Base-by-base conservation (phyloP, 2,888 invertebrate species). In the Euclidia mi region DNA sequence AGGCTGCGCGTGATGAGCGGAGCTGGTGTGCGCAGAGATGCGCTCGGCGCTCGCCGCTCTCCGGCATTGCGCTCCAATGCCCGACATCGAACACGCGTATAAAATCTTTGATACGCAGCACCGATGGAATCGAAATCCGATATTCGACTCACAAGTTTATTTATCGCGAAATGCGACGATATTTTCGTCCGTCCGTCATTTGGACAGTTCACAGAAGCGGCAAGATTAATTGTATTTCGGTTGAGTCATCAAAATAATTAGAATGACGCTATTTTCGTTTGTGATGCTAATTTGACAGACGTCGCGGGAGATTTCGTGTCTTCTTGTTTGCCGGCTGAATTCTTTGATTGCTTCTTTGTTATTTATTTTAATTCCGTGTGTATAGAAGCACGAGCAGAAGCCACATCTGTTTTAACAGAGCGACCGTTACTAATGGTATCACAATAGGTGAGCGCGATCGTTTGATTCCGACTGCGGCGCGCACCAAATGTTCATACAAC, bases 191-290 rank as follows among this genome's bases (percentile, higher is more conserved):
- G 92, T 92, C 92, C 91, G 88, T 93, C 94, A 92, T 82, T 90
- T 81, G 81, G 93, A 94, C 94, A 94, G 94, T 94, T 94, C 94
- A 93, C 91, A 91, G 94, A 93, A 94, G 85, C 89, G 85, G 89
- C 89, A 91, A 94, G 94, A 94, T 94, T 94, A 93, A 94, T 94
- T 94, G 94, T 94, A 93, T 94, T 93, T 91, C 92, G 87, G 89
- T 93, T 94, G 94, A 94, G 91, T 94, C 94, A 94, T 94, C 94
- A 94, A 94, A 94, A 94, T 94, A 94, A 94, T 94, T 94, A 94
- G 94, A 94, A 94, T 94, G 91, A 92, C 91, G 94, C 93, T 94
- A 94, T 94, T 94, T 92, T 92, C 88, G 94, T 92, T 89, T 90
- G 87, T 90, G 93, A 92, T 93, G 92, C 91, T 94, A 94, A 94